Conservation (phyloP, 1,140 invertebrate species). For the Steinernema feltiae region DNA sequence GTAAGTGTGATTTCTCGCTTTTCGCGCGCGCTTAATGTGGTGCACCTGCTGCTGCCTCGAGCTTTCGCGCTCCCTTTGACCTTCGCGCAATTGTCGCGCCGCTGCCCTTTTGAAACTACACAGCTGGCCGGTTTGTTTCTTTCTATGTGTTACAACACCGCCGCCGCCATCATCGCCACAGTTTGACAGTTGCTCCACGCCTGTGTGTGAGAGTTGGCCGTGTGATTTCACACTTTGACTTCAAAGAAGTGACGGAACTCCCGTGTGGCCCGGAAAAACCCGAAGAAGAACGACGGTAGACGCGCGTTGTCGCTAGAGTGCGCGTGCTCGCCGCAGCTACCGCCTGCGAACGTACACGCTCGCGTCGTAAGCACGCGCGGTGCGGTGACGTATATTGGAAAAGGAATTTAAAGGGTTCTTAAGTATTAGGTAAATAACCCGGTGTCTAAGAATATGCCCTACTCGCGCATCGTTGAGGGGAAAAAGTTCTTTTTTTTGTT, state of each 20-base stretch:
- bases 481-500: neutral
- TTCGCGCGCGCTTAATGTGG: too few species aligned
- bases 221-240: neutral
- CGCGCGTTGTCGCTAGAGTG: neutral
- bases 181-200: neutral
- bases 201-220: too few species aligned
- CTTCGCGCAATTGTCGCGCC: constrained; percentile 11
- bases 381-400: neutral
- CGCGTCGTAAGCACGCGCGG: neutral
- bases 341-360: neutral
- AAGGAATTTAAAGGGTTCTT: constrained; percentile 12
- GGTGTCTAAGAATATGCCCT: constrained; percentile 11
- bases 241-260: too few species aligned
- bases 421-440: constrained; percentile 12
- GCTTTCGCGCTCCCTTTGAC: constrained; percentile 9
- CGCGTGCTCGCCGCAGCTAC: neutral
- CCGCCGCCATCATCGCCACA: neutral
- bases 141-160: neutral
- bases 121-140: constrained; percentile 5
- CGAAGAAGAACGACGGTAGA: too few species aligned
- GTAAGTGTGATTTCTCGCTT: constrained; percentile 2
- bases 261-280: too few species aligned
- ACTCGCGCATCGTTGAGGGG: constrained; percentile 11
- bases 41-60: neutral
- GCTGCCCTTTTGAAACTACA: constrained; percentile 2